phyloP scores from a whole-genome alignment of 1,140 invertebrate species.

The Papilio polytes region DNA sequence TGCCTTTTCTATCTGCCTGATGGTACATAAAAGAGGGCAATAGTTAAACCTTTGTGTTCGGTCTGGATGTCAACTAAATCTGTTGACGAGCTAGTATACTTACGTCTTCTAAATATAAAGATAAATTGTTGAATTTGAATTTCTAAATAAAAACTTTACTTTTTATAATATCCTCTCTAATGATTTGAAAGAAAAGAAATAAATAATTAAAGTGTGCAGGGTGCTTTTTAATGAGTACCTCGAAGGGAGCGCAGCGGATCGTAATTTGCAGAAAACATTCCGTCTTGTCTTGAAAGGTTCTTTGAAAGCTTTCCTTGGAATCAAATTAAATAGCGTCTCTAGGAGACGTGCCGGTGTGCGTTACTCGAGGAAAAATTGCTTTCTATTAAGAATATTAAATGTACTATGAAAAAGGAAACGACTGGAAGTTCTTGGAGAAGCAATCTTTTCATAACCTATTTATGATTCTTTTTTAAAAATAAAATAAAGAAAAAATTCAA shows the following conservation, averaged over 20 bases:
- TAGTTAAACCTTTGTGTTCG: not conserved
- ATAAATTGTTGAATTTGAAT: too few species aligned
- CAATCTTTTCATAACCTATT: not conserved
- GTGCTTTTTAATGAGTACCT: conserved; percentile 21
- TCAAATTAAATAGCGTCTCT: conserved; percentile 29
- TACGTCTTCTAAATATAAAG: too few species aligned
- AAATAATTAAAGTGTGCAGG: conserved; percentile 16
- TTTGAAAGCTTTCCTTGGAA: conserved; percentile 33
- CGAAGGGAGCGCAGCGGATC: not conserved
- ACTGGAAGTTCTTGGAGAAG: not conserved
- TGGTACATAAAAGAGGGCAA: not conserved
- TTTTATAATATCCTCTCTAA: not conserved
- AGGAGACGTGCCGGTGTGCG: not conserved
- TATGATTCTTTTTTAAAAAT: not conserved
- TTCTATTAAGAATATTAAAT: conserved; percentile 23
- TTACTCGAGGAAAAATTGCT: conserved; percentile 8
- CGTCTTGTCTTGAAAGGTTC: conserved; percentile 29
- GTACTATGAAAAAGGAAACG: not conserved
- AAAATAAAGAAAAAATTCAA: too few species aligned
- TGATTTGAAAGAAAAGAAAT: not conserved
- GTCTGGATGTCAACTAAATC: not conserved
- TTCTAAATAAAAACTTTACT: not conserved
- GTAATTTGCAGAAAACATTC: conserved; percentile 35
- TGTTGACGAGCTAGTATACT: too few species aligned
- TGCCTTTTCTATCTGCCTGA: not conserved